Evolutionary conservation across 2,113 vertebrate genomes (phyloP).

Genomic region (Urocynchramus pylzowi): DNA sequence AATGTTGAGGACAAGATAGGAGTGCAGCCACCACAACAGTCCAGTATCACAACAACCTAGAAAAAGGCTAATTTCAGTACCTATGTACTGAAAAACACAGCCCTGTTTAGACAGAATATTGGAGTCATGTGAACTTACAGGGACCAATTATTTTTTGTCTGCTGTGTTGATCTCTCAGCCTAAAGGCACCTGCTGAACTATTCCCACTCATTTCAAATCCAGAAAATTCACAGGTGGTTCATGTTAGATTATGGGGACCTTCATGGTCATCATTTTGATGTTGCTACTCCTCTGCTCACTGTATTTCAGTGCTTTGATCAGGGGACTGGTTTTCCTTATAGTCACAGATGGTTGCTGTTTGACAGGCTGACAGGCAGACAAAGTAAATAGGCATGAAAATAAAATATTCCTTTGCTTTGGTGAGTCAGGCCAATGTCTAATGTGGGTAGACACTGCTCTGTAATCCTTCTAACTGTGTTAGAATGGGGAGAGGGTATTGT

Average conservation of each 20-base stretch:
- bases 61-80: neutral
- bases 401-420: conserved; percentile 41
- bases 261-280: neutral
- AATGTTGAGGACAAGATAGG: rapidly evolving
- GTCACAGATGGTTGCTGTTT: conserved; percentile 19
- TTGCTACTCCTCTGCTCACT: neutral
- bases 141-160: neutral
- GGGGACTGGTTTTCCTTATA: neutral
- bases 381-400: conserved; percentile 2
- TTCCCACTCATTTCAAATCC: neutral
- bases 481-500: neutral
- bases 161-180: neutral
- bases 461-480: neutral
- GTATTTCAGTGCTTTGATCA: conserved; percentile 9
- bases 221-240: conserved; percentile 3
- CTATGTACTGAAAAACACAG: neutral
- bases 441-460: neutral
- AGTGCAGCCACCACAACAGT: neutral
- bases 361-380: conserved; percentile 17
- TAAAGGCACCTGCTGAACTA: neutral
- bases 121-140: neutral
- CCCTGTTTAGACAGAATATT: neutral
- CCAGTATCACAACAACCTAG: neutral
- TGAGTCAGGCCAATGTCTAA: neutral
- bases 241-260: neutral